Evolutionary conservation across 2,113 vertebrate genomes (phyloP).

Genomic region (Sturnus vulgaris): DNA sequence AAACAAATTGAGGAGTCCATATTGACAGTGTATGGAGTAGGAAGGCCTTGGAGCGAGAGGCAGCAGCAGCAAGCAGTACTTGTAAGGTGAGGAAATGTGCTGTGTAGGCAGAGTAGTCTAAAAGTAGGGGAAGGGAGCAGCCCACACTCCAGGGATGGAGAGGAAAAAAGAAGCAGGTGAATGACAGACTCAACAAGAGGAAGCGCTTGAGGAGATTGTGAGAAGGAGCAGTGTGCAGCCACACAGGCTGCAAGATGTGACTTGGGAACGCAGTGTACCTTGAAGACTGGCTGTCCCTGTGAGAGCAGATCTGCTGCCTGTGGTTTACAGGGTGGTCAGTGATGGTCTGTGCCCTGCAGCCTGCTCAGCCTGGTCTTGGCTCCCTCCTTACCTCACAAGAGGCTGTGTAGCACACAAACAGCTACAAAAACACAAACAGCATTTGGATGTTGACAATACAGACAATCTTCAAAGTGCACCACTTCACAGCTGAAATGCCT

Average conservation of each 20-base stretch:
- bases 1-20: neutral
- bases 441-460: neutral
- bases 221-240: neutral
- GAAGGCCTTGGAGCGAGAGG: neutral
- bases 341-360: fast-evolving
- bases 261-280: neutral
- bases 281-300: neutral
- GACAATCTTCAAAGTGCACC: neutral
- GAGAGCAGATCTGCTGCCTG: neutral
- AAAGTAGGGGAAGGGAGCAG: neutral
- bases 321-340: neutral
- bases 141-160: neutral
- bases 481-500: neutral
- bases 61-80: neutral
- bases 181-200: neutral
- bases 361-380: neutral
- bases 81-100: neutral
- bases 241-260: neutral
- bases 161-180: neutral
- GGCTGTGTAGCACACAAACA: fast-evolving
- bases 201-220: slow-evolving; percentile 1
- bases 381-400: neutral
- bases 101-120: neutral
- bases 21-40: neutral
- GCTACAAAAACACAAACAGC: neutral